Evolutionary conservation across 2,113 vertebrate species (phyloP), one percentile per base, ranked within the genome.

Genomic region (Cricetomys ansorgei): DNA sequence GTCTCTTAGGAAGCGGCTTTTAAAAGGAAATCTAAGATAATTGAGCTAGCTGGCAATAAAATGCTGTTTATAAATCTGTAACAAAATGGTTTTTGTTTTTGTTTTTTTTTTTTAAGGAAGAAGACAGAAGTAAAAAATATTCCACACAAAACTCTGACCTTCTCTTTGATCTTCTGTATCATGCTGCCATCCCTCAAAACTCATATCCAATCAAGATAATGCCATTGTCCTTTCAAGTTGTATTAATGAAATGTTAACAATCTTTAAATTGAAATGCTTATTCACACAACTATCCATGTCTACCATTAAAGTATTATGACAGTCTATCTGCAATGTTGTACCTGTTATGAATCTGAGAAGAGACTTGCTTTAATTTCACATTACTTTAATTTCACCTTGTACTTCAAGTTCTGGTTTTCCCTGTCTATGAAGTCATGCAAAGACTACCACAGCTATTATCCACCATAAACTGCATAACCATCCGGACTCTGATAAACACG

Each of bases 221-320:
- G 27, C n/a, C 91, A 95, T 0, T 59, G 50, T 85, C 34, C 27
- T 96, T 75, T 75, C 19, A 80, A 91, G 50, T 23, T 89, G 27
- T 75, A 40, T 27, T 79, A 96, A 77, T 50, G 40, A 94, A 77
- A 94, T 31, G 23, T 65, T 92, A 79, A 70, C 0, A 88, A 29
- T 25, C 72, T 75, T 85, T 48, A 27, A 69, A 96, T 96, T 43
- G 21, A 94, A 81, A 91, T 8, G n/a, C 55, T 95, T 45, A 55
- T 53, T 25, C 81, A 87, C 40, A 84, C 17, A 84, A 67, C 45
- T 81, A 76, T 11, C 31, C 25, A n/a, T 40, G 31, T 88, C 59
- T 77, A 53, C 3, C n/a, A 50, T 69, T 87, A n/a, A 91, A 88
- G 86, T 62, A 83, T 48, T 80, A 75, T 43, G 31, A 83, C 27